Conservation (phyloP, 2,888 invertebrate genomes). For the Scaptomyza reducta region DNA sequence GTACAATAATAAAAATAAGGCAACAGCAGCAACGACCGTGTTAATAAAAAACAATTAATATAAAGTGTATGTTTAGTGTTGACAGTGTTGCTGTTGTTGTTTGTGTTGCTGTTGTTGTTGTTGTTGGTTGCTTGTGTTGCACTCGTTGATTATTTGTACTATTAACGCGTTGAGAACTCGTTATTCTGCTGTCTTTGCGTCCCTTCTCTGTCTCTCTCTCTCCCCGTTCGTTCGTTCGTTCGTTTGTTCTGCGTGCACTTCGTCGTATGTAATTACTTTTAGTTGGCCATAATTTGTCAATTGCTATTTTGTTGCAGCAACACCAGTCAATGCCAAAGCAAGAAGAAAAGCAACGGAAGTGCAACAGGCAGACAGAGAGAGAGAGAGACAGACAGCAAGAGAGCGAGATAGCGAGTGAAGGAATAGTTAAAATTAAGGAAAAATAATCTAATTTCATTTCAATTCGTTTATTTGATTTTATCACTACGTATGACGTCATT, state of each 20-base stretch:
- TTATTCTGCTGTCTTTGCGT: conserved; percentile 49
- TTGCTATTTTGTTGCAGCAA: conserved; percentile 74
- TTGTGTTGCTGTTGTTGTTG: conserved; percentile 32
- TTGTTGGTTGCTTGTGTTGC: conserved; percentile 40
- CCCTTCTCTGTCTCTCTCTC: conserved; percentile 21
- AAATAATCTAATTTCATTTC: not conserved
- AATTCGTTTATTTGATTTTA: not conserved
- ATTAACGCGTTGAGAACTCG: conserved; percentile 76
- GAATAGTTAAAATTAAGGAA: too few relatives aligned
- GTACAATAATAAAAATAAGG: conserved; percentile 34
- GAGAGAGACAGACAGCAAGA: not conserved
- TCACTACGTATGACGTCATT: conserved; percentile 3
- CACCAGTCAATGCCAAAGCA: conserved; percentile 23
- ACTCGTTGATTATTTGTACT: conserved; percentile 76
- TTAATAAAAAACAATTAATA: conserved; percentile 77
- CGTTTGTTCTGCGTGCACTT: conserved; percentile 31
- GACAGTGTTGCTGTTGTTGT: conserved; percentile 63
- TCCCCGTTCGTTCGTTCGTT: conserved; percentile 23
- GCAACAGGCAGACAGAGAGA: conserved; percentile 62
- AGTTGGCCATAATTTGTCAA: conserved; percentile 79
- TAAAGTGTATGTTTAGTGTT: conserved; percentile 77
- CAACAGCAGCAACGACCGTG: conserved; percentile 47
- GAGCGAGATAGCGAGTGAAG: too few relatives aligned
- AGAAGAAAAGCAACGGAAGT: conserved; percentile 53
- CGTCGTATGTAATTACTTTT: conserved; percentile 74